Evolutionary conservation across 2,888 invertebrate genomes (phyloP).

Genomic region (Pharmacophagus antenor): DNA sequence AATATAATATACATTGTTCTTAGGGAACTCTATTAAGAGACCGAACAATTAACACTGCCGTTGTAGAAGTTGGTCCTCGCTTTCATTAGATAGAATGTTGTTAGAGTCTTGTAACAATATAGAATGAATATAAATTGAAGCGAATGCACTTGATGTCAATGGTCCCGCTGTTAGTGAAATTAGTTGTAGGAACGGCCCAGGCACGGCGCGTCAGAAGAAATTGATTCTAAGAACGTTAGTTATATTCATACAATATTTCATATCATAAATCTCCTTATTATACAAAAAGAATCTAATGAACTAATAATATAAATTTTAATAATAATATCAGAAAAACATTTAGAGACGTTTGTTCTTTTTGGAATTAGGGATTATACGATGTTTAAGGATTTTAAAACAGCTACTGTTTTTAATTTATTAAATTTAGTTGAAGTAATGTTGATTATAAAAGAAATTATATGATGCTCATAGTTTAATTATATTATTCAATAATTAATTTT

Average conservation of each 20-base stretch:
- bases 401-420: no score
- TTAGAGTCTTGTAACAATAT: background rate
- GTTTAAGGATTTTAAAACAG: no score
- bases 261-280: background rate
- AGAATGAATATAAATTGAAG: conserved; percentile 20
- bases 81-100: conserved; percentile 36
- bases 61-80: conserved; percentile 27
- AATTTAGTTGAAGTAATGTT: no score
- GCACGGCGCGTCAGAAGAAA: conserved; percentile 42
- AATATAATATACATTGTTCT: no score
- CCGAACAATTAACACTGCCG: no score
- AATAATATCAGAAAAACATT: no score
- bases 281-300: background rate
- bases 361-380: no score
- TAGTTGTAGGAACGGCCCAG: conserved; percentile 39
- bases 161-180: conserved; percentile 38
- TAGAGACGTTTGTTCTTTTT: no score
- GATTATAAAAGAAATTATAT: no score
- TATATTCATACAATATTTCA: conserved; percentile 26
- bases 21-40: no score
- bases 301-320: background rate
- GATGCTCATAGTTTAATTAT: no score
- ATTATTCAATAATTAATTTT: no score
- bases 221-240: conserved; percentile 45
- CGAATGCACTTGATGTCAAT: conserved; percentile 29